Conservation (phyloP, 2,888 invertebrate species). For the Eupithecia exiguata region DNA sequence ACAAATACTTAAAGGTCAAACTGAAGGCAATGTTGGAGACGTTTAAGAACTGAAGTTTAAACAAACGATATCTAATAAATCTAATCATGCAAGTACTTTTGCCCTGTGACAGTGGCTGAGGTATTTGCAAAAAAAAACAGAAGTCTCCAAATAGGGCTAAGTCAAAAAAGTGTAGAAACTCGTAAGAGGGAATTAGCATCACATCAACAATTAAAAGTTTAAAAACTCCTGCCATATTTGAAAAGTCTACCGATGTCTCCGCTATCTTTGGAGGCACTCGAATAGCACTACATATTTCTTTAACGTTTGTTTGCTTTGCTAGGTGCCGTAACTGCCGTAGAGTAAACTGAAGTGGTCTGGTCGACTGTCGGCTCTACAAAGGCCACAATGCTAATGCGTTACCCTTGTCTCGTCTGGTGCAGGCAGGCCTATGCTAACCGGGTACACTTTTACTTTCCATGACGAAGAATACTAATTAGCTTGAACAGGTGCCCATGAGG, state of each 20-base stretch:
- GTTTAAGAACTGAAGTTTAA: neutral
- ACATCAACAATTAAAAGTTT: too few relatives aligned
- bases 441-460: slow-evolving; percentile 68
- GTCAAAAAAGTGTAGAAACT: neutral
- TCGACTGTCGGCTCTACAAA: slow-evolving; percentile 51
- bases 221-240: neutral
- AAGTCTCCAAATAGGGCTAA: neutral
- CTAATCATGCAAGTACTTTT: neutral
- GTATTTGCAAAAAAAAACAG: neutral
- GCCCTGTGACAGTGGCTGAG: neutral
- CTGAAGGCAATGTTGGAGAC: neutral
- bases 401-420: slow-evolving; percentile 56
- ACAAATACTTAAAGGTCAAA: slow-evolving; percentile 6
- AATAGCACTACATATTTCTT: neutral
- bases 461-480: slow-evolving; percentile 33
- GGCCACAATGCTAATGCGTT: slow-evolving; percentile 72
- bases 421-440: slow-evolving; percentile 60
- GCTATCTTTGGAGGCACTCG: neutral
- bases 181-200: neutral
- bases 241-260: neutral
- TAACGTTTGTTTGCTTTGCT: slow-evolving; percentile 21
- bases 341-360: slow-evolving; percentile 41
- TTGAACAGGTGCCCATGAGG: slow-evolving; percentile 34
- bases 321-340: slow-evolving; percentile 25
- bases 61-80: neutral